Base-by-base conservation (phyloP, 2,797 vertebrate species). In the Catharus ustulatus region DNA sequence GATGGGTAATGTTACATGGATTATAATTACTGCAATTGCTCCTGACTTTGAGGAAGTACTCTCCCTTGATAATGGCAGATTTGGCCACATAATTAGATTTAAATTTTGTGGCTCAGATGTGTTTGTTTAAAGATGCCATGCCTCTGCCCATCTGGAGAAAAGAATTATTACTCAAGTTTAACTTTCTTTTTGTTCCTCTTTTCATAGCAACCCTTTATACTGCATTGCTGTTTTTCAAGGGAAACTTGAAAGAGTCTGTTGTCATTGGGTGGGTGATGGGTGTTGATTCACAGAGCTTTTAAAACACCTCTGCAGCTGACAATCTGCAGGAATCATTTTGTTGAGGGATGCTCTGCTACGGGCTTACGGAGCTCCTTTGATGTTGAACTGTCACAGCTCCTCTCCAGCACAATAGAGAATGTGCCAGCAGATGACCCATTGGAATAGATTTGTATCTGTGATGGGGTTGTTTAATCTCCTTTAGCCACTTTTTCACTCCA, bases 21-120 rank as follows among this genome's bases (percentile, higher is more conserved):
- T 80, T 94, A 78, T 78, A 94, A 93, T 93, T 93, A 78, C 40
- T 85, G 86, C 83, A 96, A 89, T 95, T 72, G 83, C 55, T 89
- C 34, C 66, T 81, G 82, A 89, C 78, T 88, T 92, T 89, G 84
- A 94, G 68, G 43, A 93, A 83, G 68, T 89, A 40, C 23, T 74
- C 42, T 73, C 32, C 64, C 34, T 80, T 87, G 87, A 54, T 83
- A 74, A 57, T 38, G n/a, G 48, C 72, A 66, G 67, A 74, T 87
- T 62, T 87, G 43, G 27, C 26, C 26, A 32, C 12, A 23, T 64
- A 68, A 57, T 86, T 79, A 27, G 40, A 34, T 83, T 81, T 75
- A 54, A 82, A 75, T 93, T 94, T 73, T 81, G 58, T 91, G 76
- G 49, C 58, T 78, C 64, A 85, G 81, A 68, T 74, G 40, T 73